Evolutionary conservation across 2,797 vertebrate genomes (phyloP), one percentile per base, ranked within the genome.

Genomic region (Apogon talboti): DNA sequence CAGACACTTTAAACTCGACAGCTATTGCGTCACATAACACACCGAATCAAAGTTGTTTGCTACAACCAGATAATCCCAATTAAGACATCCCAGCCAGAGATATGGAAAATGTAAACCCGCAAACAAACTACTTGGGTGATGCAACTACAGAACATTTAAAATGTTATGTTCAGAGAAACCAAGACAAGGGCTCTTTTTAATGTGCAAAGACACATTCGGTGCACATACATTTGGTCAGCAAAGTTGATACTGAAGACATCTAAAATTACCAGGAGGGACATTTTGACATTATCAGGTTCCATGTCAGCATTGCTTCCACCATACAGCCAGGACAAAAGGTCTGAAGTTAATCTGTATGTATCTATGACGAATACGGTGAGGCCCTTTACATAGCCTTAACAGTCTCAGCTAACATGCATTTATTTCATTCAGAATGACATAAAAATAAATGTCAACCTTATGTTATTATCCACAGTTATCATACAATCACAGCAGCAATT

Each of bases 221-320:
- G 16, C 11, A 10, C 11, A 44, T 5, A 56, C 14, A 56, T 6
- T 10, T 1, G 21, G 13, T 51, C 3, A 16, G 38, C 18, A 16
- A 59, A 44, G 21, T 8, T 42, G n/a, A 6, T 18, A 45, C 24
- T 11, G 24, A 53, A 28, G 2, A 19, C 56, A 10, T n/a, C n/a
- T 6, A 3, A 28, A 28, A 3, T 28, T 28, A 28, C 24, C 24
- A 28, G 6, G 24, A 14, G 19, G 58, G 41, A 11, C 52, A 19
- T 18, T 59, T 3, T 51, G 63, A 51, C 49, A 79, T 67, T 21
- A 59, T 11, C 13, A 37, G n/a, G n/a, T n/a, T n/a, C n/a, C n/a
- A n/a, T n/a, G n/a, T n/a, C 10, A 5, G 1, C 12, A 15, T 28
- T 12, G 6, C 11, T 9, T 63, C 24, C 14, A 8, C 30, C 33